Conservation (phyloP, 2,113 vertebrate genomes). For the Syngnathoides biaculeatus region DNA sequence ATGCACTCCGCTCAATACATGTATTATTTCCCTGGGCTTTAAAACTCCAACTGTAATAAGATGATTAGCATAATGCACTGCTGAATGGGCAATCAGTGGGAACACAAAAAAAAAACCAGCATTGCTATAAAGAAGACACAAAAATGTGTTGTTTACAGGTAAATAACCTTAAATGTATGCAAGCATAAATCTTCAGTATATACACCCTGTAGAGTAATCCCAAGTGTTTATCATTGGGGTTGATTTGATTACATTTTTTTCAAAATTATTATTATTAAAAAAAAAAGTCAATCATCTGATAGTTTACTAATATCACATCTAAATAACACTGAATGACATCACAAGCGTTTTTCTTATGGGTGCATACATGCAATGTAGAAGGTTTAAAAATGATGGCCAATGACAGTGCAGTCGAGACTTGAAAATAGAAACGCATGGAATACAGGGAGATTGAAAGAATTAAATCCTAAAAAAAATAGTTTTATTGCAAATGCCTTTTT, state of each 20-base stretch:
- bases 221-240: not conserved
- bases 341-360: not conserved
- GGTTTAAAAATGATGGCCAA: not conserved
- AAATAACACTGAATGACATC: not conserved
- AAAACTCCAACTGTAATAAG: slow-evolving; percentile 46
- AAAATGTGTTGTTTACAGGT: not conserved
- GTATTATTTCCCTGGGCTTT: slow-evolving; percentile 46
- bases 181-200: not conserved
- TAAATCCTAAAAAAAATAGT: too few relatives aligned
- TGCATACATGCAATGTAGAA: not conserved
- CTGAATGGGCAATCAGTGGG: slow-evolving; percentile 26
- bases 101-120: slow-evolving; percentile 12
- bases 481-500: not conserved
- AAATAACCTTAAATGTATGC: not conserved
- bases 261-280: too few relatives aligned
- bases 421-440: not conserved
- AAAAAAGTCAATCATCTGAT: not conserved
- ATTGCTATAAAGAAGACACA: slow-evolving; percentile 12
- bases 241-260: not conserved
- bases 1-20: slow-evolving; percentile 41
- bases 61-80: slow-evolving; percentile 53
- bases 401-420: not conserved
- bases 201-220: too few relatives aligned
- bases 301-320: not conserved
- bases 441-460: not conserved